Percentiles rank a stretch among this genome's conserved stretches.
Evolutionary conservation across 2,797 vertebrate species (phyloP).

Genomic region (Aulostomus chinensis): DNA sequence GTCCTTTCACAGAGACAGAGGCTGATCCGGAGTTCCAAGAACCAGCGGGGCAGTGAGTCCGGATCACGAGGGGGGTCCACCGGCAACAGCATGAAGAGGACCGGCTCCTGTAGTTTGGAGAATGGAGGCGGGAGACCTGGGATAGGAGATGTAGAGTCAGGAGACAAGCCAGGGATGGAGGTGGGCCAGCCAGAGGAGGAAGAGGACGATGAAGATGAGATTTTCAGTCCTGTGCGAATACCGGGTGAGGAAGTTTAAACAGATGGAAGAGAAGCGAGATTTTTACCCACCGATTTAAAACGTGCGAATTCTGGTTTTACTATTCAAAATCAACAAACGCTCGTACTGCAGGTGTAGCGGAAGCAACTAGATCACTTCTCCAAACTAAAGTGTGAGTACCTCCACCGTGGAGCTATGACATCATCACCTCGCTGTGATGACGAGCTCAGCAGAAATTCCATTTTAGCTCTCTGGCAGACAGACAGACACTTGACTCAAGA

Average conservation of each 20-base stretch:
- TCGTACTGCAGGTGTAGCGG: no score
- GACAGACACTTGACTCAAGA: no score
- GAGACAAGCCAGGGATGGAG: constrained; percentile 54
- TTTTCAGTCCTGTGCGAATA: constrained; percentile 75
- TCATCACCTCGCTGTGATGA: no score
- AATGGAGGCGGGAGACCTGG: constrained; percentile 71
- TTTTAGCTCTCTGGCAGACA: no score
- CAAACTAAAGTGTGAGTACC: no score
- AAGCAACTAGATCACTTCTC: no score
- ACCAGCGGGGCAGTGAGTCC: constrained; percentile 47
- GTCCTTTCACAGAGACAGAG: constrained; percentile 73
- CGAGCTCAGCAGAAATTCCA: no score
- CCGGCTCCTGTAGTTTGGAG: constrained; percentile 70
- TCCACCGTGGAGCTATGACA: no score
- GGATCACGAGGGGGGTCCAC: constrained; percentile 43
- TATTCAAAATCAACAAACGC: no score
- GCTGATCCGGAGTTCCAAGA: constrained; percentile 64
- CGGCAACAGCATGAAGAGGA: constrained; percentile 69
- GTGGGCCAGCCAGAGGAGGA: constrained; percentile 62
- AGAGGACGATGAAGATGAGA: constrained; percentile 65
- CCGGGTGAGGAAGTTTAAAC: constrained; percentile 64
- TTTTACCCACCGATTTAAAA: no score
- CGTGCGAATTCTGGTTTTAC: no score
- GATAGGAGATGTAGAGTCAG: constrained; percentile 45
- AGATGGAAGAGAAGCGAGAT: neutral